Percentiles rank a stretch among this genome's conserved stretches.
phyloP scores from a whole-genome alignment of 2,888 invertebrate species.

The Mythimna albipuncta region DNA sequence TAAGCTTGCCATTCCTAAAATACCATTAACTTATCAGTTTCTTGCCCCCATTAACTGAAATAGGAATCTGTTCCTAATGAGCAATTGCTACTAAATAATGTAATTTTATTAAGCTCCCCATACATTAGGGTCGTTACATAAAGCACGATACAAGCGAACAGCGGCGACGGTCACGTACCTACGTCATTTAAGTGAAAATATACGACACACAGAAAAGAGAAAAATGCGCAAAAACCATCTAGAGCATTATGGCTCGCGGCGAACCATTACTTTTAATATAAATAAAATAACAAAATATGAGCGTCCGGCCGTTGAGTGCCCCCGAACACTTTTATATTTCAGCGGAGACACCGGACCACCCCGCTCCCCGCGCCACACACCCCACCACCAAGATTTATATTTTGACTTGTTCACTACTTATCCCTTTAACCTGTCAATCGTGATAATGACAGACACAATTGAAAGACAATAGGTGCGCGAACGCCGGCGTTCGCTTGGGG shows the following conservation, averaged over 20 bases:
- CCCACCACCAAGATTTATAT: slow-evolving; percentile 74
- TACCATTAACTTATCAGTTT: slow-evolving; percentile 42
- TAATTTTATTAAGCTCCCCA: slow-evolving; percentile 56
- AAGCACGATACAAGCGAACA: slow-evolving; percentile 78
- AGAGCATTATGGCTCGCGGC: slow-evolving; percentile 87
- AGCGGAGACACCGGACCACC: slow-evolving; percentile 73
- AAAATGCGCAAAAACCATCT: slow-evolving; percentile 88
- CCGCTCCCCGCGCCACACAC: slow-evolving; percentile 33
- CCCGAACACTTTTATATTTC: slow-evolving; percentile 89
- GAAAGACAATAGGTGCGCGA: no score
- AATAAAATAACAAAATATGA: slow-evolving; percentile 91
- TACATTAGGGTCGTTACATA: slow-evolving; percentile 66
- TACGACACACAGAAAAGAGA: slow-evolving; percentile 88
- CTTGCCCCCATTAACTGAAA: slow-evolving; percentile 42
- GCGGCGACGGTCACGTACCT: slow-evolving; percentile 85
- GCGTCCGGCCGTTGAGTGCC: slow-evolving; percentile 90
- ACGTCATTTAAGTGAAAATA: slow-evolving; percentile 90
- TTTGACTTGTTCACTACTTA: slow-evolving; percentile 70
- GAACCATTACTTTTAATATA: slow-evolving; percentile 91
- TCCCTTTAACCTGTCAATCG: no score
- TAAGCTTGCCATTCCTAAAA: slow-evolving; percentile 21
- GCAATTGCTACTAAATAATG: slow-evolving; percentile 51
- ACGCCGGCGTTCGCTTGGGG: no score
- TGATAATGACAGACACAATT: no score
- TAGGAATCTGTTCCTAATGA: slow-evolving; percentile 48